Percentiles rank a stretch among this genome's conserved stretches.
Evolutionary conservation across 1,140 invertebrate genomes (phyloP).

Genomic region (Heliconius himera): DNA sequence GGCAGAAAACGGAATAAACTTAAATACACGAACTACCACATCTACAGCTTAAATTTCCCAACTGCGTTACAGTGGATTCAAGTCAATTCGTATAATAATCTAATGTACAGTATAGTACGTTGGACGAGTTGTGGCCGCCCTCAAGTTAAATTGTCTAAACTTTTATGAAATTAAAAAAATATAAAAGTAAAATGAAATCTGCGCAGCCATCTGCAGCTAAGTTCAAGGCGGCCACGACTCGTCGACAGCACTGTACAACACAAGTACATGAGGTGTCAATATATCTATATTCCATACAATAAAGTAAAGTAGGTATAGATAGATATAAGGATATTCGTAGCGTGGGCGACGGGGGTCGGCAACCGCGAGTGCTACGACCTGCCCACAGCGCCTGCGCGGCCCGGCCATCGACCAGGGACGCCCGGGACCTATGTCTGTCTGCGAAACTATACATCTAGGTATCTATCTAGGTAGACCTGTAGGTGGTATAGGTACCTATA

Average conservation of each 20-base stretch:
- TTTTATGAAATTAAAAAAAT: too few relatives aligned
- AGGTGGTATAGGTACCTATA: neutral
- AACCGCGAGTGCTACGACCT: slow-evolving; percentile 72
- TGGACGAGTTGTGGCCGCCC: too few relatives aligned
- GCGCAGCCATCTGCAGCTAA: too few relatives aligned
- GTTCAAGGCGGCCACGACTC: too few relatives aligned
- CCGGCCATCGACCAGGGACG: slow-evolving; percentile 66
- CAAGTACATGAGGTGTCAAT: slow-evolving; percentile 13
- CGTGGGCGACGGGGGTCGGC: slow-evolving; percentile 56
- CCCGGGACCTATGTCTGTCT: slow-evolving; percentile 34
- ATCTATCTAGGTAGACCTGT: neutral
- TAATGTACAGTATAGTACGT: too few relatives aligned
- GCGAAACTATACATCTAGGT: neutral
- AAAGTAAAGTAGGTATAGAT: slow-evolving; percentile 19
- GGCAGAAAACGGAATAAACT: too few relatives aligned
- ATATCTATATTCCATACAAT: slow-evolving; percentile 4
- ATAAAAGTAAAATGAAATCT: too few relatives aligned
- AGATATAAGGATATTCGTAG: slow-evolving; percentile 29
- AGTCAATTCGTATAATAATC: neutral
- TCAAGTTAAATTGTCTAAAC: too few relatives aligned
- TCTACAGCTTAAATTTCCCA: too few relatives aligned
- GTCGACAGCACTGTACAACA: neutral
- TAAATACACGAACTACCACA: too few relatives aligned
- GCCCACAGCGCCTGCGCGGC: slow-evolving; percentile 63
- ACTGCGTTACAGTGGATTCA: neutral